Evolutionary conservation across 2,888 invertebrate genomes (phyloP).

Genomic region (Zele albiditarsus): DNA sequence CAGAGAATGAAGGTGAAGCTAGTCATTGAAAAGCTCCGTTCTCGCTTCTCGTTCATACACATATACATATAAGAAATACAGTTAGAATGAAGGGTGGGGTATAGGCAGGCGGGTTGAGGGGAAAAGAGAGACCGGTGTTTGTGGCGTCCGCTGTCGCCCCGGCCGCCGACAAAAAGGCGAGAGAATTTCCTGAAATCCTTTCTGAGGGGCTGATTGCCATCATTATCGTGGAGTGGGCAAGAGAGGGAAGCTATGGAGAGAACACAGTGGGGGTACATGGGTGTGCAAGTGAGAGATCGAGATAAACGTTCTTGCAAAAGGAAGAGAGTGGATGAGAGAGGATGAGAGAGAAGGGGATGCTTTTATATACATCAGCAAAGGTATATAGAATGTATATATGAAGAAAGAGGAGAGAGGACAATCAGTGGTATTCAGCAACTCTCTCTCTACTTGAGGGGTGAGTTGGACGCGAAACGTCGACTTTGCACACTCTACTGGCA

Average conservation of each 20-base stretch:
- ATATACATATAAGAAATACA: neutral
- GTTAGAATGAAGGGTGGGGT: constrained; percentile 8
- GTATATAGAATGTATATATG: constrained; percentile 2
- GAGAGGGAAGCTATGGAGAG: constrained; percentile 23
- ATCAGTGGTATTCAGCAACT: constrained; percentile 69
- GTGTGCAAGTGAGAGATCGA: constrained; percentile 40
- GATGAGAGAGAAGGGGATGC: neutral
- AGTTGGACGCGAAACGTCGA: constrained; percentile 28
- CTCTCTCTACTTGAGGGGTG: constrained; percentile 52
- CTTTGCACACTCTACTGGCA: constrained; percentile 16
- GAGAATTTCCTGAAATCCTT: constrained; percentile 74
- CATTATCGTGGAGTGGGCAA: constrained; percentile 69
- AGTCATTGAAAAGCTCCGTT: constrained; percentile 50
- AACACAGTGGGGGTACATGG: constrained; percentile 16
- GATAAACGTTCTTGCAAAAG: constrained; percentile 25
- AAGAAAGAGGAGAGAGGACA: constrained; percentile 58
- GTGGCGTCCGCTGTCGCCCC: constrained; percentile 69
- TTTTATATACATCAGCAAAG: neutral
- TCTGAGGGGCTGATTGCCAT: constrained; percentile 73
- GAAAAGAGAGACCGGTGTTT: constrained; percentile 68
- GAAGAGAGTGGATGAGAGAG: constrained; percentile 27
- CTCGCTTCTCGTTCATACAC: constrained; percentile 31
- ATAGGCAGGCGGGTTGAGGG: constrained; percentile 42
- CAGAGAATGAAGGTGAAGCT: constrained; percentile 40
- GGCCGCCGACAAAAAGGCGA: constrained; percentile 72